Evolutionary conservation across 1,140 invertebrate species (phyloP), one percentile per base, ranked within the genome.

Genomic region (Popillia japonica): DNA sequence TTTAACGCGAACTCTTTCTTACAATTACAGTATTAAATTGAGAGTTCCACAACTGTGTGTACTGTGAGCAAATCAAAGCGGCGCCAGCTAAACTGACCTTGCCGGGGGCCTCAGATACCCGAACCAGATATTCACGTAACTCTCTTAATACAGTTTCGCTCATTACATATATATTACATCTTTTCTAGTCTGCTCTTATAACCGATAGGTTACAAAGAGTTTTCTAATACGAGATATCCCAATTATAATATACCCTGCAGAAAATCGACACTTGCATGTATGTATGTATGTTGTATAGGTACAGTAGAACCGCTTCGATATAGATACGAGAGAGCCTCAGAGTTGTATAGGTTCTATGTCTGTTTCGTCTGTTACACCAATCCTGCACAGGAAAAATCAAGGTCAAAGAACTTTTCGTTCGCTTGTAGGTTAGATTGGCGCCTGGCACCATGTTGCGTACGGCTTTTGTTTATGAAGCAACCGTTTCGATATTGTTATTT

Each of bases 11-110:
- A n/a, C n/a, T n/a, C n/a, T n/a, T 34, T 34, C 27, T 34, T 34
- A 34, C 27, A 34, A 34, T 1, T 34, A 34, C 27, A 34, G 27
- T 34, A 34, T 34, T 34, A 34, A 1, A 34, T 1, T 34, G 27
- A 34, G 27, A 34, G 27, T 34, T 34, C 27, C 27, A 34, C 27
- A 34, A 34, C 27, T 34, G 27, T 34, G 27, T 34, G 27, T 55
- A 17, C 48, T 14, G 48, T 55, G 48, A 55, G n/a, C 48, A 17
- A 55, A 55, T 55, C 48, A 55, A 55, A 55, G 14, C 48, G 48
- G 48, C 48, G 48, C 48, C 48, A 55, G 48, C 17, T 55, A n/a
- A 55, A 55, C 48, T 55, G 48, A 55, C 48, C 48, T 55, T 55
- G 48, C 48, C 48, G 48, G 14, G 48, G 48, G 48, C 48, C 14